These are phyloP conservation scores for Camponotus pennsylvanicus DNA, from an alignment of 1,140 invertebrate genomes.

Conservation along the genomic window DNA sequence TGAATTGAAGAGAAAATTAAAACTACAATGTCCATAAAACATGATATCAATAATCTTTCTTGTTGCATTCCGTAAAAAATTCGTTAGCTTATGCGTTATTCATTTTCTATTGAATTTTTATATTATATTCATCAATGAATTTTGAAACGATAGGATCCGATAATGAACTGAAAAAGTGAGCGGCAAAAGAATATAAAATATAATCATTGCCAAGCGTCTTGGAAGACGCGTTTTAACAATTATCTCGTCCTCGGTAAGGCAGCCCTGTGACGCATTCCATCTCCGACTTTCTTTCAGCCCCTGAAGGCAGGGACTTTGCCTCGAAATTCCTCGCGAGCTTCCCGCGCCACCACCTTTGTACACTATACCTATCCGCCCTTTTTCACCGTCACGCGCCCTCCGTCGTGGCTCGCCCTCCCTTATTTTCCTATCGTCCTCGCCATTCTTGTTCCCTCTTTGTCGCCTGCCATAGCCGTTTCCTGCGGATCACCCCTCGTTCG, in stretches of 20 bases:
- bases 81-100: not conserved
- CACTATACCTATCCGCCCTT: constrained; percentile 47
- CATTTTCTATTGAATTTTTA: not conserved
- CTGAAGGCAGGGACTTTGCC: constrained; percentile 58
- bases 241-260: constrained; percentile 66
- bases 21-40: not conserved
- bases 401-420: constrained; percentile 68
- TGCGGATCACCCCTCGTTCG: constrained; percentile 52
- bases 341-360: constrained; percentile 68
- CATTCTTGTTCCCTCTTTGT: constrained; percentile 62
- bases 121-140: not conserved
- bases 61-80: not conserved
- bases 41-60: not conserved
- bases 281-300: constrained; percentile 68
- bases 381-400: constrained; percentile 64
- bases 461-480: constrained; percentile 64
- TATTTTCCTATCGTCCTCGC: constrained; percentile 74
- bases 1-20: constrained; percentile 19
- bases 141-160: not conserved
- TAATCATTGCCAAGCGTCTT: constrained; percentile 67
- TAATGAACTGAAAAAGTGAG: not conserved
- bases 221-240: constrained; percentile 73
- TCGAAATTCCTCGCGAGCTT: constrained; percentile 73
- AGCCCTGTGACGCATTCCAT: constrained; percentile 60
- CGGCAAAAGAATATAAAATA: constrained; percentile 42